These are phyloP conservation scores for Syngnathus typhle DNA, from an alignment of 2,113 vertebrate species.

Conservation along the genomic window DNA sequence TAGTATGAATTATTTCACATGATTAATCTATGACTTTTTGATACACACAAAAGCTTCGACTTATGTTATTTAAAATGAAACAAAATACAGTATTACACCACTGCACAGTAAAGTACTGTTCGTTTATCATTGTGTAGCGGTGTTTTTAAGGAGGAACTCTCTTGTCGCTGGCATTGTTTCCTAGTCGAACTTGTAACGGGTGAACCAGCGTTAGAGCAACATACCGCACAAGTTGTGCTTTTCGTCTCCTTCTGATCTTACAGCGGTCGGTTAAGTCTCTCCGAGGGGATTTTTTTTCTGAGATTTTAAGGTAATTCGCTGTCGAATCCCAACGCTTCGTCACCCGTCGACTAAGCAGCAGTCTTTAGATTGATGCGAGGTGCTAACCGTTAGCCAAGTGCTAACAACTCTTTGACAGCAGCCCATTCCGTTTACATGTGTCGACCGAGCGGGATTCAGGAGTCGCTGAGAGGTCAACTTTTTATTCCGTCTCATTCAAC, in stretches of 20 bases:
- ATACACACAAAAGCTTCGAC: too few species aligned
- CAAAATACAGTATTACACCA: background rate
- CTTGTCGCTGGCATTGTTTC: slow-evolving; percentile 20
- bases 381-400: slow-evolving; percentile 41
- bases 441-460: background rate
- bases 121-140: background rate
- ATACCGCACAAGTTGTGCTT: slow-evolving; percentile 41
- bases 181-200: slow-evolving; percentile 44
- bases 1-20: background rate
- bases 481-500: background rate
- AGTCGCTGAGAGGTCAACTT: slow-evolving; percentile 34
- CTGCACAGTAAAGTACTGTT: background rate
- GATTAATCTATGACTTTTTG: background rate
- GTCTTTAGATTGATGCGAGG: background rate
- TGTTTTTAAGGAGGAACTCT: slow-evolving; percentile 47
- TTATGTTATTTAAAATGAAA: background rate
- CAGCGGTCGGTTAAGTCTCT: background rate
- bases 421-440: slow-evolving; percentile 32
- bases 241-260: background rate
- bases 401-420: slow-evolving; percentile 50
- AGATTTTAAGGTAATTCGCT: background rate
- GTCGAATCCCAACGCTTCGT: background rate
- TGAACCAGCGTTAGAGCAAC: slow-evolving; percentile 44
- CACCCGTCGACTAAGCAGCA: background rate
- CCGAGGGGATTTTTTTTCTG: background rate